Percentiles rank a stretch among this genome's conserved stretches.
phyloP scores from a whole-genome alignment of 2,797 vertebrate genomes.

The Tenualosa thibaudeaui region DNA sequence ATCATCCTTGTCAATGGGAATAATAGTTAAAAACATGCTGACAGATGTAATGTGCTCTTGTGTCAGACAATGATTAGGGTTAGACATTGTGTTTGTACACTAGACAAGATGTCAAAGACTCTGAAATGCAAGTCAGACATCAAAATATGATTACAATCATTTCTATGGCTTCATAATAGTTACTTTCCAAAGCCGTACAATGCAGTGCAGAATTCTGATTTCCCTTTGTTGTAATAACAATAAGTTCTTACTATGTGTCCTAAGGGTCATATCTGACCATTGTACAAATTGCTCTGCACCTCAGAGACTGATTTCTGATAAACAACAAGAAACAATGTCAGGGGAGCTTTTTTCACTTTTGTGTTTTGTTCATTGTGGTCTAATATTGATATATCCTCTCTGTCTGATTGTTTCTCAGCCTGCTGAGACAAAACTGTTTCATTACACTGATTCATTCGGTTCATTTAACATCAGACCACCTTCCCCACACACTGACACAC shows the following conservation, averaged over 20 bases:
- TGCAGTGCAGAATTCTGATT: background rate
- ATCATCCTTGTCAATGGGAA: background rate
- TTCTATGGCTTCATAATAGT: background rate
- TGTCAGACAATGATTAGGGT: background rate
- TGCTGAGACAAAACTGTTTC: slow-evolving; percentile 9
- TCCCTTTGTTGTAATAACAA: background rate
- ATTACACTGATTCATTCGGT: background rate
- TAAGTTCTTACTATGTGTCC: background rate
- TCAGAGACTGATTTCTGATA: background rate
- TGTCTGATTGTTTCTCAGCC: background rate
- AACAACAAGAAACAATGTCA: background rate
- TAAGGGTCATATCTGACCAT: background rate
- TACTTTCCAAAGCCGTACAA: background rate
- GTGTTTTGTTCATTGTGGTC: background rate
- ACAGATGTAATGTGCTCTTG: background rate
- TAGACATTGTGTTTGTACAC: background rate
- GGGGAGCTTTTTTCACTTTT: background rate
- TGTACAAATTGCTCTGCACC: background rate
- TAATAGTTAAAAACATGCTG: background rate
- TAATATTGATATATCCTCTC: slow-evolving; percentile 1
- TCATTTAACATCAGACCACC: background rate
- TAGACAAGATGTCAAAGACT: background rate
- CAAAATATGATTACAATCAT: background rate
- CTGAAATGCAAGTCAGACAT: background rate
- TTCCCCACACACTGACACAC: too few species aligned